A percentile compares a stretch with the other conserved stretches of the same genome.
Conservation (phyloP, 2,113 vertebrate genomes). For the Silurus asotus region DNA sequence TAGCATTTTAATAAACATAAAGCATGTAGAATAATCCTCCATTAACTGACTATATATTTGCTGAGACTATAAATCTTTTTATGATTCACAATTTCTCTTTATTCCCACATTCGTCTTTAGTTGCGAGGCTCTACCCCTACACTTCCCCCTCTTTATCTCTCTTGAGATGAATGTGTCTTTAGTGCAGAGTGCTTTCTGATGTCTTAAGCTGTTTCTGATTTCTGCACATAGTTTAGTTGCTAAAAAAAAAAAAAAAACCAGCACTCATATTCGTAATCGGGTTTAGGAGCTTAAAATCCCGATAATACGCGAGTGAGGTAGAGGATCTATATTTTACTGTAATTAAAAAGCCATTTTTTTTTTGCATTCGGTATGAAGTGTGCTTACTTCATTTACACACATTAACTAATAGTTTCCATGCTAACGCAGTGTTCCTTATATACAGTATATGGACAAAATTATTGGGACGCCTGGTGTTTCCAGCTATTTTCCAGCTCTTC, state of each 20-base stretch:
- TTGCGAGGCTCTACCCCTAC: neutral
- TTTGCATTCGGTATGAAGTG: neutral
- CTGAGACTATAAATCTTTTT: neutral
- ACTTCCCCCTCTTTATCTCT: conserved; percentile 2
- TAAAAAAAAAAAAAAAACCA: conserved; percentile 14
- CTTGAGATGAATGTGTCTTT: conserved; percentile 35
- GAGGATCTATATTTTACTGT: neutral
- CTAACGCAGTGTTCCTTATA: neutral
- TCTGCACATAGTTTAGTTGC: conserved; percentile 18
- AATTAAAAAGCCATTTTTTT: neutral
- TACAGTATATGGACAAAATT: no score
- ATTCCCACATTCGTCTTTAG: neutral
- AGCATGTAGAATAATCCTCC: neutral
- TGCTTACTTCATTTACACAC: neutral
- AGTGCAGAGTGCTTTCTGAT: conserved; percentile 38
- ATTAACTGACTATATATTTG: neutral
- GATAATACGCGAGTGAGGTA: neutral
- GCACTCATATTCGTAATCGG: neutral
- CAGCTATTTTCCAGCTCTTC: no score
- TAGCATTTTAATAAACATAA: neutral
- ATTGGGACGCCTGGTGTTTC: no score
- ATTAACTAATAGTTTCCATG: neutral
- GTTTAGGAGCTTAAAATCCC: neutral
- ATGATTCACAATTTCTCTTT: neutral
- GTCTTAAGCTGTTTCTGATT: conserved; percentile 11